Evolutionary conservation across 2,113 vertebrate genomes (phyloP).

Genomic region (Sebastes schlegelii): DNA sequence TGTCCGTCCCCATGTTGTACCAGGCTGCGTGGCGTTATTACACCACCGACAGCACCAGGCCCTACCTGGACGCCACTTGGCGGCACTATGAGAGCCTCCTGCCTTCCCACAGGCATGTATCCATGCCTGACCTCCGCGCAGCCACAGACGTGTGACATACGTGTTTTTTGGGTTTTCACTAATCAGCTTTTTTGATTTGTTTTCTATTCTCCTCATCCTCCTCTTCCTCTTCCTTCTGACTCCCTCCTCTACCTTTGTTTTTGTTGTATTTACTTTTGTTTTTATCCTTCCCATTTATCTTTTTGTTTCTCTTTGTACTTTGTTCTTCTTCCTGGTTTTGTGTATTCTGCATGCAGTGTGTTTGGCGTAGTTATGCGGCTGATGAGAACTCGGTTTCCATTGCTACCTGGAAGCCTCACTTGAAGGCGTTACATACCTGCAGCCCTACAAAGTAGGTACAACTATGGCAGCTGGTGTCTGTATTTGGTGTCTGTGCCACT

Average conservation of each 20-base stretch:
- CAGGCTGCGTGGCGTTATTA: slow-evolving; percentile 89
- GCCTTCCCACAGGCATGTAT: slow-evolving; percentile 88
- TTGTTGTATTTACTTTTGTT: slow-evolving; percentile 60
- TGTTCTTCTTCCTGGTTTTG: slow-evolving; percentile 56
- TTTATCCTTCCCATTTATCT: slow-evolving; percentile 55
- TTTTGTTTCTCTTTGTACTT: slow-evolving; percentile 62
- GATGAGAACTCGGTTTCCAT: slow-evolving; percentile 99
- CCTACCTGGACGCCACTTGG: slow-evolving; percentile 87
- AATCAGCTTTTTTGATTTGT: slow-evolving; percentile 81
- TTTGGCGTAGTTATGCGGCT: slow-evolving; percentile 99
- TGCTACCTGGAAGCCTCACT: slow-evolving; percentile 99
- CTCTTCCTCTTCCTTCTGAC: slow-evolving; percentile 70
- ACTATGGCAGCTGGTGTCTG: slow-evolving; percentile 85
- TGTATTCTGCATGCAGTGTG: slow-evolving; percentile 93
- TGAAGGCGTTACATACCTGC: slow-evolving; percentile 99
- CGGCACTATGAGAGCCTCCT: slow-evolving; percentile 87
- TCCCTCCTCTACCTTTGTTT: slow-evolving; percentile 32
- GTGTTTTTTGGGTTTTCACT: slow-evolving; percentile 81
- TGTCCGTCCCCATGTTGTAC: slow-evolving; percentile 79
- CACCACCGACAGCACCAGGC: slow-evolving; percentile 85
- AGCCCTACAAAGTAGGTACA: slow-evolving; percentile 99
- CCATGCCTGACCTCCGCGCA: slow-evolving; percentile 81
- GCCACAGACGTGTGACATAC: slow-evolving; percentile 76
- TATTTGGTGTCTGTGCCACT: slow-evolving; percentile 81
- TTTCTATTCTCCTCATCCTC: slow-evolving; percentile 36